A percentile compares a stretch with the other conserved stretches of the same genome.
Conservation (phyloP, 2,888 invertebrate species). For the Galerucella nymphaeae region DNA sequence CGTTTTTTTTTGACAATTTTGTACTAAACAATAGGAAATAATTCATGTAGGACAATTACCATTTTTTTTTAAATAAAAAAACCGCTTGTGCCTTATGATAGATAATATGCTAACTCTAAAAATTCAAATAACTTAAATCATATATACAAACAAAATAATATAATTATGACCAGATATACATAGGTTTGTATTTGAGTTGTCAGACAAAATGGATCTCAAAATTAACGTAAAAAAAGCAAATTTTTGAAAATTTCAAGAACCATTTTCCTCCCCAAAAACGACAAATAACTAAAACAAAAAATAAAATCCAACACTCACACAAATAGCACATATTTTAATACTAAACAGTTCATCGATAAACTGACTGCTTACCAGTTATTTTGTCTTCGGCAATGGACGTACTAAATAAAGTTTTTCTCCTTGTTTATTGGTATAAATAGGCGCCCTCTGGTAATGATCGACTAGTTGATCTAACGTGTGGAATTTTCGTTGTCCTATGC, state of each 20-base stretch:
- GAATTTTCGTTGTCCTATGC: slow-evolving; percentile 99
- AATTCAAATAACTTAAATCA: slow-evolving; percentile 51
- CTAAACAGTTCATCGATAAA: slow-evolving; percentile 36
- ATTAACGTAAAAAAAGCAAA: no score
- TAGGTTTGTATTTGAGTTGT: slow-evolving; percentile 35
- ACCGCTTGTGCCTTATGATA: slow-evolving; percentile 34
- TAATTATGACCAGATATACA: slow-evolving; percentile 53
- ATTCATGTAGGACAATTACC: slow-evolving; percentile 17
- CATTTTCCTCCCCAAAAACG: not conserved
- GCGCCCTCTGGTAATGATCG: slow-evolving; percentile 98
- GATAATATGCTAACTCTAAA: slow-evolving; percentile 38
- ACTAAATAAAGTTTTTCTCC: slow-evolving; percentile 98
- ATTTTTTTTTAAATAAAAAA: slow-evolving; percentile 13
- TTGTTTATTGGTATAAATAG: slow-evolving; percentile 97
- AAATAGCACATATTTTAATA: slow-evolving; percentile 43
- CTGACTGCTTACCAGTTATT: slow-evolving; percentile 53
- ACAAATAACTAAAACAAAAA: slow-evolving; percentile 28
- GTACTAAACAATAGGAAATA: slow-evolving; percentile 5
- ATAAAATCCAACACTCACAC: slow-evolving; percentile 45
- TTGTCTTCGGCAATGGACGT: slow-evolving; percentile 84
- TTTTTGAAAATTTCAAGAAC: not conserved
- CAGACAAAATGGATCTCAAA: not conserved
- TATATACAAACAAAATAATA: slow-evolving; percentile 49
- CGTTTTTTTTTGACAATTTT: slow-evolving; percentile 2
- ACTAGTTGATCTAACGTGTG: slow-evolving; percentile 95